Conservation (phyloP, 2,888 invertebrate genomes). For the Elegia similella region DNA sequence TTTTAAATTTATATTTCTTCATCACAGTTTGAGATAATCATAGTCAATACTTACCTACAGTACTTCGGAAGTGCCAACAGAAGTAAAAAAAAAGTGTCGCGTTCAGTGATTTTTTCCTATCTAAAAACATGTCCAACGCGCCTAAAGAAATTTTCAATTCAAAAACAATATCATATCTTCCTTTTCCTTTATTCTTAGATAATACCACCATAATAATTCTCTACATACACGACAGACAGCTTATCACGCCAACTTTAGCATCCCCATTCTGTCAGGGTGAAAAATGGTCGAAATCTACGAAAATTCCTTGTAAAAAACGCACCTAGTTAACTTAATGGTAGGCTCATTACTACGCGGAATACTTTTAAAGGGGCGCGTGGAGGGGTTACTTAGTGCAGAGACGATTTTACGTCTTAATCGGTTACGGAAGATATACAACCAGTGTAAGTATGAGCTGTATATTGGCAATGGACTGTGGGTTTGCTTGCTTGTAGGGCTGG, state of each 20-base stretch:
- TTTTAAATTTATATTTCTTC: too few species aligned
- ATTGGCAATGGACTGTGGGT: too few species aligned
- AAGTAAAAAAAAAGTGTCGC: too few species aligned
- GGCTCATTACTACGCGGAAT: conserved; percentile 7
- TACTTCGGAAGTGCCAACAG: too few species aligned
- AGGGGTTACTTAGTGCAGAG: conserved; percentile 28
- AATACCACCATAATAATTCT: conserved; percentile 1
- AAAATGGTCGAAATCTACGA: conserved; percentile 4
- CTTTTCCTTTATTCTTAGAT: neutral
- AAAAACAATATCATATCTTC: neutral
- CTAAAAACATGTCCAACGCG: too few species aligned
- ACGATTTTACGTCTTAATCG: neutral
- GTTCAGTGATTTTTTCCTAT: too few species aligned
- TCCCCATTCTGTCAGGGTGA: conserved; percentile 11
- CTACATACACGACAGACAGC: conserved; percentile 12
- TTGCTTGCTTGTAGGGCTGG: too few species aligned
- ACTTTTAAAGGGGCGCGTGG: conserved; percentile 35
- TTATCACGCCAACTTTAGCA: conserved; percentile 9
- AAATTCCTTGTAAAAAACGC: conserved; percentile 25
- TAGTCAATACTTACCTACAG: too few species aligned
- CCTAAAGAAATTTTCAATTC: too few species aligned
- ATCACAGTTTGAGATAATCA: too few species aligned
- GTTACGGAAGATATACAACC: neutral
- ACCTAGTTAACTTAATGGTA: conserved; percentile 20
- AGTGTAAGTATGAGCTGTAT: too few species aligned